Base-by-base conservation (phyloP, 2,888 invertebrate genomes). In the Yponomeuta malinellus region DNA sequence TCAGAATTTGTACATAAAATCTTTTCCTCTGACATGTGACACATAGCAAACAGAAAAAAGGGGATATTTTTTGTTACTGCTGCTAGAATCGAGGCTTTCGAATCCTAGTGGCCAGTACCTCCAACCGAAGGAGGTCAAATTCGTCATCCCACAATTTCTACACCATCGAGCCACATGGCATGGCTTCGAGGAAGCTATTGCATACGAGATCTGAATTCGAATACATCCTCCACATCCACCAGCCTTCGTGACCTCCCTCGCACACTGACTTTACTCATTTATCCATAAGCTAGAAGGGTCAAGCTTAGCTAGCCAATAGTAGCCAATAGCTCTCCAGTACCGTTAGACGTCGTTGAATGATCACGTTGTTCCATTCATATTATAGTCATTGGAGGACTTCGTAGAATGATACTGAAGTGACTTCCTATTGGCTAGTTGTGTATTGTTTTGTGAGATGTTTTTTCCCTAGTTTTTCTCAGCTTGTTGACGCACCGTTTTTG, bases 161-260 rank as follows among this genome's bases (percentile, higher is more conserved):
- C 48, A 65, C 37, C 68, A 23, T 48, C 48, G 37, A 68, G n/a
- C 68, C 68, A 48, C 63, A 70, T 48, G 63, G 63, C 63, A 43
- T 69, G 48, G 43, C 65, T 68, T 68, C 68, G 68, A 68, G 68
- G 68, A 68, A 70, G 43, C 70, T 63, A 63, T 37, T 15, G n/a
- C 63, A 63, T 70, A 70, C 70, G 70, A 63, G 63, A 63, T 37
- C 70, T 70, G 70, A 70, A 70, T 70, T 70, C 63, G 23, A 70
- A 70, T 63, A 70, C 70, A 63, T 63, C 68, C 68, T 69, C 31
- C 29, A 12, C 29, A 37, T n/a, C n/a, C 37, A 37, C 70, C 59
- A 23, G 10, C 23, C 15, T 31, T 37, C 33, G 23, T 63, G 70
- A 37, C 63, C 70, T 70, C n/a, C 37, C 37, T n/a, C 15, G 15